Base-by-base conservation (phyloP, 1,140 invertebrate species). In the Calliphora vicina region DNA sequence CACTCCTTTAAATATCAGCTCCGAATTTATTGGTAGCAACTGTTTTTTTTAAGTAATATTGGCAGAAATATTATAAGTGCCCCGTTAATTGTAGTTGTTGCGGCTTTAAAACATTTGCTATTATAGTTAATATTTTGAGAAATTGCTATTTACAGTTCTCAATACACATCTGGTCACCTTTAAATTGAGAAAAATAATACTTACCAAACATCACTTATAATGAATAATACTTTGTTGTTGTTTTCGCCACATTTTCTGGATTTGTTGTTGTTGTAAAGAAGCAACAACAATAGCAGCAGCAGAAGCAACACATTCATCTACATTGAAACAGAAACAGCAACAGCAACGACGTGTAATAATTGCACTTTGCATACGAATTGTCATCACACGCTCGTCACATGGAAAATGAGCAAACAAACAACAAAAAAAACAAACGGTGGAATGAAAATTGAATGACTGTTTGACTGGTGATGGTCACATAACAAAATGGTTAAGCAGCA, bases 321-420 rank as follows among this genome's bases (percentile, higher is more conserved):
- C 50, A 57, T 15, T 12, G 2, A 57, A 57, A 15, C n/a, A n/a
- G n/a, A n/a, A n/a, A n/a, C n/a, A 3, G 61, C 20, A 23, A 67
- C 61, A 57, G 50, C 50, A 23, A 67, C 61, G 57, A 83, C 82
- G 74, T 80, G 82, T 83, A 83, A 83, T 83, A 83, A 83, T 83
- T 83, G 82, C 82, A 83, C 82, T 83, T 83, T 83, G 82, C 82
- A 83, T 83, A 76, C 82, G 82, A 83, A 83, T 83, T 83, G 82
- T 83, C 82, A 83, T 83, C 82, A 83, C 82, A 83, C 82, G 82
- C 82, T 83, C 74, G 73, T 83, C 82, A 83, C 82, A 83, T 26
- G 15, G n/a, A 76, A 76, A 27, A 17, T 57, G 15, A 57, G 15
- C 50, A n/a, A 12, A 57, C 13, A 25, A 25, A 26, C 25, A 76